These are phyloP conservation scores for Thalassoma bifasciatum DNA, from an alignment of 2,113 vertebrate species.

Conservation along the genomic window DNA sequence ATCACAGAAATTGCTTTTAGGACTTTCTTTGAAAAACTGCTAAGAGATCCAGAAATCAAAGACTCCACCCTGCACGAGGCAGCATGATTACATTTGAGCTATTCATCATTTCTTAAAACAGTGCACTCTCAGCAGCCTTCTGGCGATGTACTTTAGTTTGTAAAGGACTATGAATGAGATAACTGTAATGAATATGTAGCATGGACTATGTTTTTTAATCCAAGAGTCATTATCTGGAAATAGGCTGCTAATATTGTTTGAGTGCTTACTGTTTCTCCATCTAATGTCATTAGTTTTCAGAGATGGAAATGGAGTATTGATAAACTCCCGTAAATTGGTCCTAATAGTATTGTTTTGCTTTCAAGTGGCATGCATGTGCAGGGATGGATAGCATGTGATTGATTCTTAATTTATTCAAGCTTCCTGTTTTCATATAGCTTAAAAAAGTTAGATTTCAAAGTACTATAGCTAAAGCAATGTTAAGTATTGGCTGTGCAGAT, in stretches of 20 bases:
- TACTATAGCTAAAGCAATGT: neutral
- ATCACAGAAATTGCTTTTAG: neutral
- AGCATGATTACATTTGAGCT: neutral
- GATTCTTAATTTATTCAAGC: slow-evolving; percentile 2
- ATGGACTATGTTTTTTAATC: slow-evolving; percentile 33
- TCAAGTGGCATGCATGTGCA: slow-evolving; percentile 10
- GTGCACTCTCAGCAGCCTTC: slow-evolving; percentile 18
- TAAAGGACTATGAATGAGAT: neutral
- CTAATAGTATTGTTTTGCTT: slow-evolving; percentile 45
- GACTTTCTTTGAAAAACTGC: neutral
- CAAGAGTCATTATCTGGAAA: slow-evolving; percentile 56
- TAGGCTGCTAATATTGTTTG: slow-evolving; percentile 52
- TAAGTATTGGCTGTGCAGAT: neutral
- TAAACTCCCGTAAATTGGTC: slow-evolving; percentile 33
- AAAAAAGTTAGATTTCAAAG: neutral
- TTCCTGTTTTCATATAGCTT: neutral
- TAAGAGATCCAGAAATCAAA: neutral
- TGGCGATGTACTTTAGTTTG: slow-evolving; percentile 22
- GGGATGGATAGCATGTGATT: slow-evolving; percentile 12
- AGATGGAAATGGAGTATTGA: slow-evolving; percentile 62
- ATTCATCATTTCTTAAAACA: neutral
- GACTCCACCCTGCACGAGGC: neutral
- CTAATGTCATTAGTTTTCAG: slow-evolving; percentile 59
- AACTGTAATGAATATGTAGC: slow-evolving; percentile 37
- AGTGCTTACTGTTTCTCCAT: slow-evolving; percentile 54